Percentiles rank a stretch among this genome's conserved stretches.
Evolutionary conservation across 2,113 vertebrate species (phyloP).

Genomic region (Nothocercus julius): DNA sequence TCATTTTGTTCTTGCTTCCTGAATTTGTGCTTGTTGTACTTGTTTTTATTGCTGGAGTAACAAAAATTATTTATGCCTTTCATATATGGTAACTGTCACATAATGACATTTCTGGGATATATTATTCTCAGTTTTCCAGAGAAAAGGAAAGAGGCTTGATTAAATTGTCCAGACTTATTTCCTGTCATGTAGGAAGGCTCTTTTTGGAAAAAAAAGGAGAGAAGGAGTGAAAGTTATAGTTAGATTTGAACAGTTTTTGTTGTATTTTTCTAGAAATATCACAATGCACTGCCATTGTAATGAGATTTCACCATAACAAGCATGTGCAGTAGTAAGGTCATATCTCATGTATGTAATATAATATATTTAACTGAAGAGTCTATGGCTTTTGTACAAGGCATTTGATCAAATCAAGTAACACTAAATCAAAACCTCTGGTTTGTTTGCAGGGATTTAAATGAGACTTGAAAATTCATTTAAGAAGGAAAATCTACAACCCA

Average conservation of each 20-base stretch:
- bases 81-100: neutral
- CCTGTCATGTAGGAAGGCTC: rapidly evolving
- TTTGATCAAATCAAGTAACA: neutral
- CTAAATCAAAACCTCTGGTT: neutral
- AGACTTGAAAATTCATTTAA: neutral
- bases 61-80: neutral
- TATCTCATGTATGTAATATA: neutral
- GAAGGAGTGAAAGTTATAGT: neutral
- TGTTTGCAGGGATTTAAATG: neutral
- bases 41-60: slow-evolving; percentile 17
- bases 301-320: neutral
- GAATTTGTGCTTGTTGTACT: slow-evolving; percentile 41
- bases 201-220: neutral
- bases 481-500: too few relatives aligned
- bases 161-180: neutral
- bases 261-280: neutral
- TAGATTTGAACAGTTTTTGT: neutral
- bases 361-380: neutral
- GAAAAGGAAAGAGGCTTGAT: neutral
- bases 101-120: neutral
- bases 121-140: neutral
- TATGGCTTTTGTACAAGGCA: neutral
- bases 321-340: neutral
- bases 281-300: neutral
- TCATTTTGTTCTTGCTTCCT: slow-evolving; percentile 48